Evolutionary conservation across 1,140 invertebrate genomes (phyloP).

Genomic region (Zaprionus gabonicus): DNA sequence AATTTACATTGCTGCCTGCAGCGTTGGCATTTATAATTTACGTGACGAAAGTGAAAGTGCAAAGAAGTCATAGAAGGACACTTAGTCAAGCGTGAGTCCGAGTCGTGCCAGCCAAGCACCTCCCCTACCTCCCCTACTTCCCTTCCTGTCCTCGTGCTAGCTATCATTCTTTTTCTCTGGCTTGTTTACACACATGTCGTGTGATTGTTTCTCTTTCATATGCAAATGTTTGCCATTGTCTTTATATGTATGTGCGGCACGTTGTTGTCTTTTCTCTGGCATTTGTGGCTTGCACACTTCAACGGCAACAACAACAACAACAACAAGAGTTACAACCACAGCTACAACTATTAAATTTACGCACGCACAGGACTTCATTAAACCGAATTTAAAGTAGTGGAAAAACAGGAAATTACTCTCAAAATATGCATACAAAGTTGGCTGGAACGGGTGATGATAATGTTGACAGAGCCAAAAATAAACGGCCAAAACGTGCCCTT

Average conservation of each 20-base stretch:
- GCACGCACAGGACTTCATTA: slow-evolving; percentile 59
- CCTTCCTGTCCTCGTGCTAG: background rate
- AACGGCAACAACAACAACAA: background rate
- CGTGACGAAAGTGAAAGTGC: slow-evolving; percentile 55
- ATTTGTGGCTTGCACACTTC: slow-evolving; percentile 2
- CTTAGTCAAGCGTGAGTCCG: slow-evolving; percentile 22
- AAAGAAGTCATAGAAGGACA: slow-evolving; percentile 44
- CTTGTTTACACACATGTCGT: slow-evolving; percentile 36
- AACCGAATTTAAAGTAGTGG: slow-evolving; percentile 62
- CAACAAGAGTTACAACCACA: background rate
- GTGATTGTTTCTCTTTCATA: slow-evolving; percentile 33
- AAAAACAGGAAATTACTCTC: slow-evolving; percentile 55
- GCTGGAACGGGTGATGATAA: slow-evolving; percentile 6
- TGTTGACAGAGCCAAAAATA: slow-evolving; percentile 53
- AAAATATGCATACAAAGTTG: slow-evolving; percentile 53
- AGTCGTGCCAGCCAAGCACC: background rate
- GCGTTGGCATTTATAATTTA: slow-evolving; percentile 54
- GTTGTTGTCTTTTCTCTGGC: slow-evolving; percentile 15
- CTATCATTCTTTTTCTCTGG: slow-evolving; percentile 18
- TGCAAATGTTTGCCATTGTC: slow-evolving; percentile 39
- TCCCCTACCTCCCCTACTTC: no score
- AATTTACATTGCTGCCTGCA: slow-evolving; percentile 59
- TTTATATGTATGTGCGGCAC: slow-evolving; percentile 3
- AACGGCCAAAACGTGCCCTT: slow-evolving; percentile 61
- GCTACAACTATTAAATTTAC: slow-evolving; percentile 34